These are phyloP conservation scores for Podargus strigoides DNA, from an alignment of 2,797 vertebrate genomes.

Conservation along the genomic window DNA sequence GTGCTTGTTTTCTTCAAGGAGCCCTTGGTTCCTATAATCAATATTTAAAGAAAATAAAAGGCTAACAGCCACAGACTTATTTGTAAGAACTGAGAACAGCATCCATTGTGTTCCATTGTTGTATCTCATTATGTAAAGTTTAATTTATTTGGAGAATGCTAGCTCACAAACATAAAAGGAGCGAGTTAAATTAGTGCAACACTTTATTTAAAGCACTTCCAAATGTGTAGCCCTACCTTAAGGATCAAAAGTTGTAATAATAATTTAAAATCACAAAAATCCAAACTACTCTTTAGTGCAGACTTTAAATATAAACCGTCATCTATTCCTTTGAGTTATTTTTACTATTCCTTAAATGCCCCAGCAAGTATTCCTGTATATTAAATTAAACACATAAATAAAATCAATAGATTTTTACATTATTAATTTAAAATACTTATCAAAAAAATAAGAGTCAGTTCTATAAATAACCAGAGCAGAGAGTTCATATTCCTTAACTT, in stretches of 20 bases:
- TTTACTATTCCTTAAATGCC: slow-evolving; percentile 14
- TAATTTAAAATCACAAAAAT: not conserved
- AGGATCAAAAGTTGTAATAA: not conserved
- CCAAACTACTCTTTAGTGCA: not conserved
- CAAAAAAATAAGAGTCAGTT: not conserved
- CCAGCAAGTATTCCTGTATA: slow-evolving; percentile 11
- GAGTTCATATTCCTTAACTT: slow-evolving; percentile 1
- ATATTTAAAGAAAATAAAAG: not conserved
- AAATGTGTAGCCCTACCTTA: not conserved
- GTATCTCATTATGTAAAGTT: not conserved
- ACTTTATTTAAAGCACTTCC: not conserved
- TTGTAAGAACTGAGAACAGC: not conserved
- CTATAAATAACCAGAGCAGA: slow-evolving; percentile 33
- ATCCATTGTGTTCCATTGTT: not conserved
- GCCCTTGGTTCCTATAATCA: not conserved
- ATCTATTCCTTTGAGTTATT: not conserved
- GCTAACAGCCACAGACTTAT: not conserved
- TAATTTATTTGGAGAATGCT: not conserved
- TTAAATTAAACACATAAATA: slow-evolving; percentile 42
- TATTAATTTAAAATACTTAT: slow-evolving; percentile 54
- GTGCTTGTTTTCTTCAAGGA: not conserved
- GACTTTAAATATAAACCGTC: not conserved
- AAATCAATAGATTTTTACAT: slow-evolving; percentile 56
- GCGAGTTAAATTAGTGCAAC: not conserved
- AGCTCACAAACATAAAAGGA: not conserved